Evolutionary conservation across 1,140 invertebrate genomes (phyloP).

Genomic region (Cydia splendana): DNA sequence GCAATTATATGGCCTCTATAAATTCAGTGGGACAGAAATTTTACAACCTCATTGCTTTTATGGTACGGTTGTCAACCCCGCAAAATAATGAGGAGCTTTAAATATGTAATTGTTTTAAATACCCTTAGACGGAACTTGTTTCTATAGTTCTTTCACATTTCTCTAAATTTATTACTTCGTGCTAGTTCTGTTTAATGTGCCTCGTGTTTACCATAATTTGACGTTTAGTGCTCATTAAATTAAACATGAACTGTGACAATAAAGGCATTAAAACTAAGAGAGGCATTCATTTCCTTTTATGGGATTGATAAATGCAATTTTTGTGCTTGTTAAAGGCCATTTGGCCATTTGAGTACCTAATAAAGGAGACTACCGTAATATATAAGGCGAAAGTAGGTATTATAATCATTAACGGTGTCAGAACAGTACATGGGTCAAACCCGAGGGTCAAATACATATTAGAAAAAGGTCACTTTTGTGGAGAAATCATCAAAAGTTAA

Average conservation of each 20-base stretch:
- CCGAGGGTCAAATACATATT: too few species aligned
- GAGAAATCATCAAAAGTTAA: too few species aligned
- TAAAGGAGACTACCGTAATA: not conserved
- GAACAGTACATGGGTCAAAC: too few species aligned
- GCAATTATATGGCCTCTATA: constrained; percentile 67
- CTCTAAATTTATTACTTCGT: constrained; percentile 8
- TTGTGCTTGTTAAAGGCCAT: not conserved
- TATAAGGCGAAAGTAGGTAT: not conserved
- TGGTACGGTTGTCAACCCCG: constrained; percentile 62
- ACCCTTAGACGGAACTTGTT: constrained; percentile 6
- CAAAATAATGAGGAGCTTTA: constrained; percentile 43
- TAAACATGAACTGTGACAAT: constrained; percentile 17
- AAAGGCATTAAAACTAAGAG: constrained; percentile 20
- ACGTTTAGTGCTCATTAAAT: constrained; percentile 25
- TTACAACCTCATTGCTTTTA: constrained; percentile 48
- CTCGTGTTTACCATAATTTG: constrained; percentile 32
- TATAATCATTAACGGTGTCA: not conserved
- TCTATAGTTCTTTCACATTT: constrained; percentile 11
- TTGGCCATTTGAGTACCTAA: not conserved
- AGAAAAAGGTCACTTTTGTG: too few species aligned
- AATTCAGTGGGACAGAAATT: constrained; percentile 58
- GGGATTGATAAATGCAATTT: constrained; percentile 8
- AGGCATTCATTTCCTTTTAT: constrained; percentile 7
- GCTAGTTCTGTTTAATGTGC: not conserved
- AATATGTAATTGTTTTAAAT: constrained; percentile 39